Base-by-base conservation (phyloP, 2,888 invertebrate species). In the Hirudinaria manillensis region DNA sequence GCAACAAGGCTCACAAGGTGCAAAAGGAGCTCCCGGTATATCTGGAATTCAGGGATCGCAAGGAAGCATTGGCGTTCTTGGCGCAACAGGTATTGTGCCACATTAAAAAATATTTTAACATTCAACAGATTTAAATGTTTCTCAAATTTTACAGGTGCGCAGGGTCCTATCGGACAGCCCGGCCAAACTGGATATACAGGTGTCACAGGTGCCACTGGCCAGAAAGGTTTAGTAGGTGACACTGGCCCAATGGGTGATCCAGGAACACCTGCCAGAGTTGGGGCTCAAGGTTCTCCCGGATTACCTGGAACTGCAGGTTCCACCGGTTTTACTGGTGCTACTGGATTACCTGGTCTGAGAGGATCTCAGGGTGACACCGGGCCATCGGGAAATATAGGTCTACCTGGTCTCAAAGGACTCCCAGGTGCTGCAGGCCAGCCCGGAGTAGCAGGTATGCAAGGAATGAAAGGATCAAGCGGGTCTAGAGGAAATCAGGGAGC, bases 161-260 rank as follows among this genome's bases (percentile, higher is more conserved):
- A 38, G 38, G 78, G 77, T 45, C 66, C 70, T 19, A 24, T 32
- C 36, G 74, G 75, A 38, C 70, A 66, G 34, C 51, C 70, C 6
- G 77, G 77, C 3, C 21, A 68, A 32, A 27, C 7, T 21, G 75
- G 75, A 27, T 72, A 73, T 21, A 53, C 71, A 29, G 79, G 79
- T 24, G 45, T 76, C 4, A 75, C 66, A 27, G 79, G 79, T 51
- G 32, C 72, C 29, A 51, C 67, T 21, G 79, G 79, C 2, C 74
- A 53, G 27, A 61, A 66, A 66, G 79, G 79, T 72, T 36, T 29
- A 32, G 70, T 76, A 45, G 78, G 78, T 61, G 72, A 77, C 24
- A 45, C 51, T 27, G 77, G 77, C 13, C 36, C 72, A 27, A 38
- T 55, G 38, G 77, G 77, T 32, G 81, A 80, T 77, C 76, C 55